phyloP scores from a whole-genome alignment of 1,140 invertebrate species.

The Neoseiulus cucumeris region DNA sequence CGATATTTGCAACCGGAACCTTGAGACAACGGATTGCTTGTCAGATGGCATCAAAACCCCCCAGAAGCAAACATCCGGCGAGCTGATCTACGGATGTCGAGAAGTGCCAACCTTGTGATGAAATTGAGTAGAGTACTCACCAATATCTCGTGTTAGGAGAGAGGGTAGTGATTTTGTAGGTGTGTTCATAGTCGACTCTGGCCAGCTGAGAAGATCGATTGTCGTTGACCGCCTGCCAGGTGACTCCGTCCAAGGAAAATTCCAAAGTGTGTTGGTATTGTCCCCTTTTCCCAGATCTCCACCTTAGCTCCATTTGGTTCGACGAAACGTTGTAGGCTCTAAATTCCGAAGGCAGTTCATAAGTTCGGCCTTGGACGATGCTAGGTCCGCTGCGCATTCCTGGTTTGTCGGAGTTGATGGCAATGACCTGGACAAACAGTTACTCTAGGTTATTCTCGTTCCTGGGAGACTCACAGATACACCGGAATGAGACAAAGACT shows the following conservation, averaged over 20 bases:
- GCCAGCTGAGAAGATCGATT: neutral
- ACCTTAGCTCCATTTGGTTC: neutral
- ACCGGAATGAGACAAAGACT: too few species aligned
- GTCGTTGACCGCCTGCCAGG: neutral
- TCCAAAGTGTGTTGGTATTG: neutral
- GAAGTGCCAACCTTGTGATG: too few species aligned
- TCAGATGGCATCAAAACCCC: too few species aligned
- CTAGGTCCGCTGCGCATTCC: neutral
- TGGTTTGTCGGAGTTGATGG: neutral
- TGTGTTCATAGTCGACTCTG: conserved; percentile 13
- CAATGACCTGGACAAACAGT: neutral
- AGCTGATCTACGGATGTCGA: too few species aligned
- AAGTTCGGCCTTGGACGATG: neutral
- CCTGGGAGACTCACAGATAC: too few species aligned
- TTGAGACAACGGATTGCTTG: too few species aligned
- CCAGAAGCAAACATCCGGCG: too few species aligned
- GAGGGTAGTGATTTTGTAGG: conserved; percentile 28
- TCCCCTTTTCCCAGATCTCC: neutral
- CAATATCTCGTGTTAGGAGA: conserved; percentile 46
- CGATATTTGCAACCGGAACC: too few species aligned
- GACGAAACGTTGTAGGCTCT: neutral
- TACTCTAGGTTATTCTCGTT: too few species aligned
- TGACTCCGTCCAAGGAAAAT: neutral
- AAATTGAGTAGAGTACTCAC: too few species aligned
- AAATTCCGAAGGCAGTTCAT: neutral